Evolutionary conservation across 1,140 invertebrate species (phyloP), one percentile per base, ranked within the genome.

Genomic region (Rhopalosiphum maidis): DNA sequence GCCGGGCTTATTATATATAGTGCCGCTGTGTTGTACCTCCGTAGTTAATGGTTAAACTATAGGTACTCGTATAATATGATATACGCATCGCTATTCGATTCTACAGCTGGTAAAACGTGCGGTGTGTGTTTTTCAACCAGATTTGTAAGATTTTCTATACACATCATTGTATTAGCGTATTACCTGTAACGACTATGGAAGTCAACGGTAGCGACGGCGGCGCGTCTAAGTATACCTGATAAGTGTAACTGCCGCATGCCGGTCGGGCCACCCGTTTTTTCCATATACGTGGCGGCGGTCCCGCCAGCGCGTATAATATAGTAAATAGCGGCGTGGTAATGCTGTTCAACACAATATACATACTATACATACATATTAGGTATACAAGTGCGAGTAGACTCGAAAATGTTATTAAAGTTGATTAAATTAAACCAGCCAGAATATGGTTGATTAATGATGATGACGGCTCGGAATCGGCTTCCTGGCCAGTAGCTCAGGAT

Each of bases 371-470:
- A 77, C 30, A 6, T n/a, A 68, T 51, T 68, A n/a, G 60, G 60
- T 77, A 41, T 41, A 77, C 41, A 35, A 35, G 87, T 18, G 21
- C 87, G 46, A 23, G 48, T 21, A 55, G 77, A 55, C 91, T 86
- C 23, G 77, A 82, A 68, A 83, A 93, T 83, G 48, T 86, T 93
- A 54, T 93, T 93, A 93, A 85, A 93, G 48, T 86, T 93, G 91
- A 93, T 93, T 93, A 93, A 93, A 93, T 93, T 93, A 93, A 93
- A 93, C 43, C 89, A 0, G 82, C 9, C 48, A n/a, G 46, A 25
- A 54, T 93, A 86, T 23, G 91, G 91, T 93, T 93, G 91, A 93
- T 93, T 93, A 93, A 93, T 93, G 91, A 93, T 93, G 91, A 93
- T 93, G 91, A 93, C 91, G 91, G 91, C 82, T 86, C 91, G 82